Percentiles rank a stretch among this genome's conserved stretches.
These are phyloP conservation scores for Notothenia coriiceps DNA, from an alignment of 2,113 vertebrate species.

Conservation along the genomic window DNA sequence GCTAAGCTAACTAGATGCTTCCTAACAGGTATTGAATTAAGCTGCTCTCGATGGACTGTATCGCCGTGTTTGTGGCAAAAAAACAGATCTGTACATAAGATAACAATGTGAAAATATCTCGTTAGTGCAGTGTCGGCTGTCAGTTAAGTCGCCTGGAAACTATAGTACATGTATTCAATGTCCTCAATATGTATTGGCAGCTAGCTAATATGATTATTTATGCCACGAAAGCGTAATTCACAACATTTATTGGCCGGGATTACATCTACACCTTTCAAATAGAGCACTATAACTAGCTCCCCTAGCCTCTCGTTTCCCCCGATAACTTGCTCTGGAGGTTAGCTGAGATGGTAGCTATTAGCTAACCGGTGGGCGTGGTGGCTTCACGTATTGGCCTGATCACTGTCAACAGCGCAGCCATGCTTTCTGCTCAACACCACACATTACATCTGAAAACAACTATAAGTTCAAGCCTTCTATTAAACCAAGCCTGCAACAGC, in stretches of 20 bases:
- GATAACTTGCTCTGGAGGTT: not conserved
- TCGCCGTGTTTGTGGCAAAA: too few species aligned
- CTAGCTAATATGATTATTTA: not conserved
- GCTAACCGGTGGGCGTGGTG: constrained; percentile 34
- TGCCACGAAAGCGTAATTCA: not conserved
- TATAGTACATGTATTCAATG: not conserved
- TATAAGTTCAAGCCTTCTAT: not conserved
- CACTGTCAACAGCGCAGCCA: constrained; percentile 38
- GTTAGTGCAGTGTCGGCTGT: too few species aligned
- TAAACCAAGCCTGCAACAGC: not conserved
- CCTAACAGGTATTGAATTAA: not conserved
- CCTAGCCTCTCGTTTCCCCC: not conserved
- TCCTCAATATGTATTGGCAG: not conserved
- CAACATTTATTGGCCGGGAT: not conserved
- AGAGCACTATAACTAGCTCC: not conserved
- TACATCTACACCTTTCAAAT: not conserved
- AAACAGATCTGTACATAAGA: not conserved
- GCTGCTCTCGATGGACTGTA: rapidly evolving
- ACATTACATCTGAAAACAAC: rapidly evolving
- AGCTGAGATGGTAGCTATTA: not conserved
- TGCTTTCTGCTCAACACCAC: not conserved
- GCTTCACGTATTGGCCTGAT: constrained; percentile 13
- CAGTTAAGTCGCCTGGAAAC: not conserved
- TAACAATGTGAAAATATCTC: not conserved
- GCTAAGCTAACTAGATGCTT: not conserved